Conservation (phyloP, 2,888 invertebrate species). For the Aphodius granarius region DNA sequence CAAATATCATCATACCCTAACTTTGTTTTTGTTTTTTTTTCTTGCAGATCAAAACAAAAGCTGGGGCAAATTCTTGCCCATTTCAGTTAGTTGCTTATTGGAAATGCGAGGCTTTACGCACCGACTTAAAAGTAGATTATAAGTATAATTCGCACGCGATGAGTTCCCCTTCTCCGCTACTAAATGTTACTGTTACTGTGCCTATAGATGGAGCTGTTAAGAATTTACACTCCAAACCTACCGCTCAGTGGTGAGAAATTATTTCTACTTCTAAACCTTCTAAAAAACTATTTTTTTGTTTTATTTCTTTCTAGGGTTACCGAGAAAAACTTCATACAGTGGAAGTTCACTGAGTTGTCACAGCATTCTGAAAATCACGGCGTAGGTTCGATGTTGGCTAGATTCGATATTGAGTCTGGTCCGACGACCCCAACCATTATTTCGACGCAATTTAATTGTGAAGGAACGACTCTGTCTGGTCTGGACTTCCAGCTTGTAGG, state of each 20-base stretch:
- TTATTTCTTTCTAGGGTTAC: conserved; percentile 53
- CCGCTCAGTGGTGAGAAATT: conserved; percentile 70
- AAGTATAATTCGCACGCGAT: conserved; percentile 93
- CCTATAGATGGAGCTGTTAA: conserved; percentile 87
- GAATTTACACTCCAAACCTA: conserved; percentile 89
- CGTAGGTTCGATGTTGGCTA: conserved; percentile 88
- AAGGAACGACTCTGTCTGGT: conserved; percentile 93
- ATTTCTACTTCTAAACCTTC: too few species aligned
- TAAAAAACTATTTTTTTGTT: not conserved
- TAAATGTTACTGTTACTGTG: conserved; percentile 90
- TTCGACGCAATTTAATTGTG: conserved; percentile 92
- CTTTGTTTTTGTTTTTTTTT: not conserved
- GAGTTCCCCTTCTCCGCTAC: conserved; percentile 81
- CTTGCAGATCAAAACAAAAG: conserved; percentile 63
- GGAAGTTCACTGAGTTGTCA: conserved; percentile 94
- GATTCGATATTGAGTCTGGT: conserved; percentile 82
- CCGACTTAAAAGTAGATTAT: conserved; percentile 94
- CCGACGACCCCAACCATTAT: conserved; percentile 85
- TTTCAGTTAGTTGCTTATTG: conserved; percentile 94
- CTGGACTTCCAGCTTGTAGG: conserved; percentile 91
- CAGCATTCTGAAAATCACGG: conserved; percentile 88
- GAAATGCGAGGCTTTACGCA: conserved; percentile 91
- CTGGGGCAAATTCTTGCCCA: conserved; percentile 89
- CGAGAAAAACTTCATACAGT: conserved; percentile 76
- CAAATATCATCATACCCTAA: conserved; percentile 1